Base-by-base conservation (phyloP, 1,140 invertebrate genomes). In the Drosophila navojoa region DNA sequence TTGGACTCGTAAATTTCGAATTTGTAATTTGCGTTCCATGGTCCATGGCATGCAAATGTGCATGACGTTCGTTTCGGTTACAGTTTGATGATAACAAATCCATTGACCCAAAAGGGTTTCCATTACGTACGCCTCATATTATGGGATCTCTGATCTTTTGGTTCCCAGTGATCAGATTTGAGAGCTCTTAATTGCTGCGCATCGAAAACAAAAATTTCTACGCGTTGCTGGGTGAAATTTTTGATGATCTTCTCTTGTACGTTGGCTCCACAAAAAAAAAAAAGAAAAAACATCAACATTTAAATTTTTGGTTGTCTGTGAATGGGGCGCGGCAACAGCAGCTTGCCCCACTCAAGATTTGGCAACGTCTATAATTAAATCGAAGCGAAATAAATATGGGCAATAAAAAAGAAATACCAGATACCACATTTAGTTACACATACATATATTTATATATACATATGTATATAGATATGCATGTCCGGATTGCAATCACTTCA, bases 51-150 rank as follows among this genome's bases (percentile, higher is more conserved):
- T 89, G 84, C 84, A 89, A 89, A 89, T 89, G 82, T 87, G 81
- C 79, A 86, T 86, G 82, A 82, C 76, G 82, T 70, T 89, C 84
- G 82, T 68, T 78, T 86, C 82, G 82, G 79, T 87, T 87, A 82
- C 73, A 89, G 79, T 87, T 79, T 79, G 68, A 79, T 80, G 76
- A 89, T 84, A 81, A 71, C 74, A 89, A 87, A 77, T 71, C 76
- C 72, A 74, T 80, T 89, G 84, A 89, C 84, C 84, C 68, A 89
- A 77, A 89, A 87, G 72, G 79, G 63, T 73, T 79, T 58, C 54
- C 68, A 76, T 76, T 76, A 71, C 62, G 55, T 53, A 71, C 69
- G 73, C 68, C 60, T 75, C 72, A 63, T 70, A 63, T 75, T 70
- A 62, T 69, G 22, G 49, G 49, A 49, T 60, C 32, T 47, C 15